A percentile compares a stretch with the other conserved stretches of the same genome.
phyloP scores from a whole-genome alignment of 1,140 invertebrate species.

The Drosophila melanogaster region Release_6_plus_ISO1_MT NT_033777.3:14911501-14912000 shows the following conservation, averaged over 20 bases:
- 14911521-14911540: constrained; percentile 34
- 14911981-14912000: constrained; percentile 33
- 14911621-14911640: neutral
- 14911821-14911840: constrained; percentile 13
- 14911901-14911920: neutral
- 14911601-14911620: constrained; percentile 12
- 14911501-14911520: constrained; percentile 14
- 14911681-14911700: constrained; percentile 50
- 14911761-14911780: constrained; percentile 48
- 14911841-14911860: constrained; percentile 24
- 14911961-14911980: constrained; percentile 52
- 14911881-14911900: neutral
- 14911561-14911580: constrained; percentile 4
- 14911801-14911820: constrained; percentile 19
- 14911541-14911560: constrained; percentile 20
- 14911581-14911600: constrained; percentile 31
- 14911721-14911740: constrained; percentile 61
- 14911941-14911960: constrained; percentile 49
- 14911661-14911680: constrained; percentile 29
- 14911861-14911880: neutral
- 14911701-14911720: constrained; percentile 63
- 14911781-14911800: constrained; percentile 78
- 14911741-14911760: constrained; percentile 28
- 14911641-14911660: neutral
- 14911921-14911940: constrained; percentile 54